These are phyloP conservation scores for Brachyistius frenatus DNA, from an alignment of 2,113 vertebrate species.

Conservation along the genomic window DNA sequence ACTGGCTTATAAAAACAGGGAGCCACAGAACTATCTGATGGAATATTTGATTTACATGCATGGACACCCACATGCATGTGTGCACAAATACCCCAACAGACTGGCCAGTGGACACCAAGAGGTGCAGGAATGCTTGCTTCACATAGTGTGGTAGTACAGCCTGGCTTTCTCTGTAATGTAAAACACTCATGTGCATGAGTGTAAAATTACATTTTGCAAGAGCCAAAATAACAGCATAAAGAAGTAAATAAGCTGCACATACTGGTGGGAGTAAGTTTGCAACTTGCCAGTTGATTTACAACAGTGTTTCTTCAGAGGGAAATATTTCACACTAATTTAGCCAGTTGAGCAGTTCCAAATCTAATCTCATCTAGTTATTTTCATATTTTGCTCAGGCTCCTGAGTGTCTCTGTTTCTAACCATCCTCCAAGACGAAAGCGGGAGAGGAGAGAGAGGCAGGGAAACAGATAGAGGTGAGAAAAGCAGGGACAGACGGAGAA, in stretches of 20 bases:
- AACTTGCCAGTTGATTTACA: slow-evolving; percentile 59
- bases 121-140: slow-evolving; percentile 13
- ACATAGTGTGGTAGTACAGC: neutral
- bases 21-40: slow-evolving; percentile 49
- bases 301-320: slow-evolving; percentile 43
- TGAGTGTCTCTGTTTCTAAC: slow-evolving; percentile 36
- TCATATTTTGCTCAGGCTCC: slow-evolving; percentile 52
- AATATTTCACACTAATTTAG: slow-evolving; percentile 62
- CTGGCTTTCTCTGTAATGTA: neutral
- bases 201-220: slow-evolving; percentile 12
- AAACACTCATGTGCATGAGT: slow-evolving; percentile 10
- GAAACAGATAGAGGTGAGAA: slow-evolving; percentile 25
- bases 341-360: slow-evolving; percentile 32
- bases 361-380: slow-evolving; percentile 58
- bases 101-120: neutral
- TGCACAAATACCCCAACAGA: slow-evolving; percentile 32
- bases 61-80: slow-evolving; percentile 36
- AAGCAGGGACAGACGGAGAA: slow-evolving; percentile 6
- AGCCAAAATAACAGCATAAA: slow-evolving; percentile 37
- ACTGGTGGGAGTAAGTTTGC: slow-evolving; percentile 38
- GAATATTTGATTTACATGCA: slow-evolving; percentile 69
- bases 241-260: slow-evolving; percentile 15
- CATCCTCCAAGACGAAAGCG: neutral
- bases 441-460: neutral
- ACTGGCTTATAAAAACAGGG: slow-evolving; percentile 64